Evolutionary conservation across 2,113 vertebrate genomes (phyloP), one percentile per base, ranked within the genome.

Genomic region (Platycercus adscitus): DNA sequence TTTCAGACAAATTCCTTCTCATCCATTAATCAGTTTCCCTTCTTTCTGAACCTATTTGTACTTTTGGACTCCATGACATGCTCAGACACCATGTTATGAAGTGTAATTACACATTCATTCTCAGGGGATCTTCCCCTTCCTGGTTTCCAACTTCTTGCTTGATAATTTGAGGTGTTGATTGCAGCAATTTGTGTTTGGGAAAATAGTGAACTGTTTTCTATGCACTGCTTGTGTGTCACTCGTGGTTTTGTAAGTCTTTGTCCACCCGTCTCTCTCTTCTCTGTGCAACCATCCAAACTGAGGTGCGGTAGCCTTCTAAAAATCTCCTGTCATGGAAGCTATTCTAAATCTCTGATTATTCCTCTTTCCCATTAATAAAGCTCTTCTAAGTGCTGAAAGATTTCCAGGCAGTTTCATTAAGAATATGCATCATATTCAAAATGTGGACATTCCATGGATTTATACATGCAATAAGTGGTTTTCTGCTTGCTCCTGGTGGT

Each of bases 21-120:
- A 1, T 11, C 31, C n/a, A n/a, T 4, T 13, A 28, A 56, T 3
- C 4, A 0, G 0, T 46, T 70, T 61, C 17, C 31, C 17, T 58
- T 28, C 46, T 88, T 72, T 65, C 60, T 70, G 53, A 61, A 61
- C 18, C 23, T 61, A 1, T 41, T 83, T 72, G 66, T 82, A 53
- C 44, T 24, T 76, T 47, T 83, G 83, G 46, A 44, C 35, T 65
- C 63, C 25, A 7, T 5, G 11, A 9, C 10, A 17, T 23, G 16
- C 50, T 75, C 46, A 69, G 33, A 44, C 20, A 26, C 10, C 1
- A 0, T 29, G 24, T 35, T 43, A 18, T 24, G 35, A 55, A 68
- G 52, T 24, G 23, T 7, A 52, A 47, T 31, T 55, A 10, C 2
- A 8, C 50, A 49, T 77, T 53, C 41, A 44, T 77, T 63, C 17